Conservation (phyloP, 2,113 vertebrate genomes). For the Lota lota region DNA sequence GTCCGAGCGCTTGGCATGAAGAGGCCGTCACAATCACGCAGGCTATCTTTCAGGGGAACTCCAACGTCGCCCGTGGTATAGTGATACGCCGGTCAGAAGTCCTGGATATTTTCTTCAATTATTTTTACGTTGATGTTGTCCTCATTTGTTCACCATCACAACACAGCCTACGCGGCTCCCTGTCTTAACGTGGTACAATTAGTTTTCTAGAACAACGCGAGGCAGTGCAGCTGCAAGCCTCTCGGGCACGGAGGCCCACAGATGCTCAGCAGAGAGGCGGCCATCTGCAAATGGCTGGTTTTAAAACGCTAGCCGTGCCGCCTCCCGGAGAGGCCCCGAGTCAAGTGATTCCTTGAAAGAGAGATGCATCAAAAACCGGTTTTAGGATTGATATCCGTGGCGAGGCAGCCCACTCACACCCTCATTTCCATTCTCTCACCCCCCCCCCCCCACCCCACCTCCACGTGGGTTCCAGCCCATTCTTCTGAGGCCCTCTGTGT, state of each 20-base stretch:
- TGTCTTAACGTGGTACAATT: too few relatives aligned
- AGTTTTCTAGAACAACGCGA: slow-evolving; percentile 12
- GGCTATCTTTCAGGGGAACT: too few relatives aligned
- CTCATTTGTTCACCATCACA: too few relatives aligned
- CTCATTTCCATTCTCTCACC: slow-evolving; percentile 13
- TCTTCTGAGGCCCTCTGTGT: background rate
- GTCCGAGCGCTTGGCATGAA: too few relatives aligned
- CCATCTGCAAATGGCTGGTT: background rate
- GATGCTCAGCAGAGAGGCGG: slow-evolving; percentile 47
- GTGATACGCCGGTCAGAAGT: too few relatives aligned
- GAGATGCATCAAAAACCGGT: background rate
- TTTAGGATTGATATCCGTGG: slow-evolving; percentile 5
- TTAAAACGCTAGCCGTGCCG: background rate
- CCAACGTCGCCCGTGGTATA: too few relatives aligned
- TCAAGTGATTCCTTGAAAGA: slow-evolving; percentile 5
- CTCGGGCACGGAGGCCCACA: slow-evolving; percentile 48
- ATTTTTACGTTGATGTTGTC: too few relatives aligned
- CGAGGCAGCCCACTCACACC: slow-evolving; percentile 7
- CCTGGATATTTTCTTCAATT: too few relatives aligned
- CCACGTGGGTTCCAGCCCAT: background rate
- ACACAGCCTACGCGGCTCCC: too few relatives aligned
- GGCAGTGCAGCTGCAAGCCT: slow-evolving; percentile 57
- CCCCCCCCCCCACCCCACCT: too few relatives aligned
- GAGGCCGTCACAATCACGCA: too few relatives aligned
- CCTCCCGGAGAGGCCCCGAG: too few relatives aligned